Evolutionary conservation across 1,140 invertebrate genomes (phyloP).

Genomic region (Caenorhabditis remanei): DNA sequence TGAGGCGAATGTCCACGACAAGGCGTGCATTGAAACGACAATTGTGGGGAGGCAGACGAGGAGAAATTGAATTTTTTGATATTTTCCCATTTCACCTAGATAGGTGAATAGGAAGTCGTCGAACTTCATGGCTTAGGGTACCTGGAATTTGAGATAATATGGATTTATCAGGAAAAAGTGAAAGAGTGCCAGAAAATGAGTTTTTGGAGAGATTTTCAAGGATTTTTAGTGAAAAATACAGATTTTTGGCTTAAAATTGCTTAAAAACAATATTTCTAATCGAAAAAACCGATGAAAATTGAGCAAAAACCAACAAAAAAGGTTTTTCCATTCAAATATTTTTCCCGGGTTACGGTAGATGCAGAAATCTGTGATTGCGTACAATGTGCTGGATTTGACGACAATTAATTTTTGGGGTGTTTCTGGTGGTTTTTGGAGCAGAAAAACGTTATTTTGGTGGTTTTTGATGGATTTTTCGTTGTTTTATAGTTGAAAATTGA

Average conservation of each 20-base stretch:
- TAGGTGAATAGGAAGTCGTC: conserved; percentile 75
- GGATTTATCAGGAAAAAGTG: not conserved
- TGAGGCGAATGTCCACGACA: conserved; percentile 76
- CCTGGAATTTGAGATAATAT: not conserved
- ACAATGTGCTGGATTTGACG: not conserved
- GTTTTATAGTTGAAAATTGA: not conserved
- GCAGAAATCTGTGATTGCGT: not conserved
- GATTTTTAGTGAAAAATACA: not conserved
- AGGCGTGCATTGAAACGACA: conserved; percentile 76
- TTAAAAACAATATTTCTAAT: not conserved
- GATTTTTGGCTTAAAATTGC: not conserved
- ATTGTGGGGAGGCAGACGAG: conserved; percentile 76
- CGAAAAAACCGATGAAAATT: not conserved
- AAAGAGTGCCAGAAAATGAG: not conserved
- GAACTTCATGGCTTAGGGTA: conserved; percentile 73
- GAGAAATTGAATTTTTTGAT: conserved; percentile 77
- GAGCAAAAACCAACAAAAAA: not conserved
- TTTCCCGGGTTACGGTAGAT: not conserved
- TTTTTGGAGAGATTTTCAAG: not conserved
- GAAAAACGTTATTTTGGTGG: not conserved
- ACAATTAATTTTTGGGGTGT: no score
- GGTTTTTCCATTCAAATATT: not conserved
- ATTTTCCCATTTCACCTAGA: conserved; percentile 76
- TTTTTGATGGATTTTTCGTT: not conserved
- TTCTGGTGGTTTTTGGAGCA: no score